These are phyloP conservation scores for rat (Rattus norvegicus) DNA, from an alignment of 2,113 vertebrate genomes.

Conservation along the genomic window DNA sequence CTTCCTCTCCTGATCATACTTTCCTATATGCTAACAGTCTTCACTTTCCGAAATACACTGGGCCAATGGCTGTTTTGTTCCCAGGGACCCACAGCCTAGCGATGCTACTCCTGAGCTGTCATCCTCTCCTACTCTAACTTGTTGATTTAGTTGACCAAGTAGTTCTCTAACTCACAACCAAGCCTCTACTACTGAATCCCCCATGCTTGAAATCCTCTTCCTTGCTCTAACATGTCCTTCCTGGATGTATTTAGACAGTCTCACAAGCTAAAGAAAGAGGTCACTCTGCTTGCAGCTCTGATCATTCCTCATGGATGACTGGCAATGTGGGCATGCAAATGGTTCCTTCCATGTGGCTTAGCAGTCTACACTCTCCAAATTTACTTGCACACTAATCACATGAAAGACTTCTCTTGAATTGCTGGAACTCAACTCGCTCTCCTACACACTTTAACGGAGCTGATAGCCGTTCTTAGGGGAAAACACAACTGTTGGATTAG, in stretches of 20 bases:
- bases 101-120: neutral
- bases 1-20: neutral
- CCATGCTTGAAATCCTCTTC: neutral
- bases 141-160: neutral
- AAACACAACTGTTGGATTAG: neutral
- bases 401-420: conserved; percentile 3
- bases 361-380: neutral
- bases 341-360: neutral
- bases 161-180: neutral
- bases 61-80: neutral
- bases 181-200: neutral
- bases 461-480: neutral
- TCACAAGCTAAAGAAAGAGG: neutral
- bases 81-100: neutral
- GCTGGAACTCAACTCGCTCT: neutral
- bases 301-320: neutral
- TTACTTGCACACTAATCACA: neutral
- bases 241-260: neutral
- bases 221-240: neutral
- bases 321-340: neutral
- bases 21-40: neutral
- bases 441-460: neutral
- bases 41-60: neutral
- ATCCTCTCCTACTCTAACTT: neutral
- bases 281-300: neutral